Percentiles rank a stretch among this genome's conserved stretches.
Conservation (phyloP, 2,888 invertebrate species). For the Julus scanicus region DNA sequence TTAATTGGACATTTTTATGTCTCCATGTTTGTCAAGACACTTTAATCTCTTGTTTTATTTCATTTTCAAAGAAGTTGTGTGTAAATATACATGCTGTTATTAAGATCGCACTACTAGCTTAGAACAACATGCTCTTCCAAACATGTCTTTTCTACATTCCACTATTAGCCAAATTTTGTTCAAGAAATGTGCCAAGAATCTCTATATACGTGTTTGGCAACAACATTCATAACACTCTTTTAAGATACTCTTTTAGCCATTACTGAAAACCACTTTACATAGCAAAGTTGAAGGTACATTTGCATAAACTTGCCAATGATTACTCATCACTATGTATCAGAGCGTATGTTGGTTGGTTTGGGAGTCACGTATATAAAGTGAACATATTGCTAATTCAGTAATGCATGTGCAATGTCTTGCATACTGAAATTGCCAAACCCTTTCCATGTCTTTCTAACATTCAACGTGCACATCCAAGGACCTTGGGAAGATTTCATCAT, state of each 20-base stretch:
- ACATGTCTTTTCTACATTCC: not conserved
- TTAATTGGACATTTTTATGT: conserved; percentile 37
- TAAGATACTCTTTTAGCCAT: not conserved
- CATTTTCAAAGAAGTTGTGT: not conserved
- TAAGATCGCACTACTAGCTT: not conserved
- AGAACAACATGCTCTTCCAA: not conserved
- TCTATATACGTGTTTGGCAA: not conserved
- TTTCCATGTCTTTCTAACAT: not conserved
- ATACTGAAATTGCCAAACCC: not conserved
- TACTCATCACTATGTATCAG: not conserved
- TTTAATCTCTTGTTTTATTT: not conserved
- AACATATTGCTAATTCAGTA: not conserved
- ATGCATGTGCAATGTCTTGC: not conserved
- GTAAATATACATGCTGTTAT: not conserved
- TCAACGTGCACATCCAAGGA: too few species aligned
- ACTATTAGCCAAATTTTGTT: not conserved
- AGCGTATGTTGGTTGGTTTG: not conserved
- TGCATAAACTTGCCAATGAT: not conserved
- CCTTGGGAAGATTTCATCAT: too few species aligned
- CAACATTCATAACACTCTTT: not conserved
- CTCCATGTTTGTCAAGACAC: not conserved
- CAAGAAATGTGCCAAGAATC: not conserved
- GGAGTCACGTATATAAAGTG: not conserved
- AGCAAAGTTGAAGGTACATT: not conserved
- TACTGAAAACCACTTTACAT: not conserved